These are phyloP conservation scores for Podiceps cristatus DNA, from an alignment of 2,113 vertebrate genomes.

Conservation along the genomic window DNA sequence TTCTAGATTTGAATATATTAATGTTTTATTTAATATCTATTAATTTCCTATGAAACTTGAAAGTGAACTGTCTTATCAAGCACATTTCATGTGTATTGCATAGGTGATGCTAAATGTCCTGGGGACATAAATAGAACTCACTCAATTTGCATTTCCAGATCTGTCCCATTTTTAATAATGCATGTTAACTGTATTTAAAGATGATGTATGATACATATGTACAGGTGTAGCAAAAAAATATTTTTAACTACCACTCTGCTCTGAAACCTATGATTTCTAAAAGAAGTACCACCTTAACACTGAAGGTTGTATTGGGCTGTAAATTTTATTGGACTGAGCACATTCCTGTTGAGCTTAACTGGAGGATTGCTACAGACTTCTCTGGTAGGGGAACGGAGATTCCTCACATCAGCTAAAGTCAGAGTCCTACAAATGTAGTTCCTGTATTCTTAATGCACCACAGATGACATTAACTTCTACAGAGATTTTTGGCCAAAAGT, in stretches of 20 bases:
- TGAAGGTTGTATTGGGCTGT: not conserved
- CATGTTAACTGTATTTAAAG: not conserved
- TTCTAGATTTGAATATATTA: not conserved
- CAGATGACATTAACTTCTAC: not conserved
- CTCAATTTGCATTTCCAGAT: not conserved
- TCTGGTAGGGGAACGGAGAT: not conserved
- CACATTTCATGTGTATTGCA: not conserved
- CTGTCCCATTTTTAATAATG: not conserved
- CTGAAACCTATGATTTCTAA: not conserved
- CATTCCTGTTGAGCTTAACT: not conserved
- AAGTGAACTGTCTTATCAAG: not conserved
- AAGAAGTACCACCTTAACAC: fast-evolving
- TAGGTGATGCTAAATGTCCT: not conserved
- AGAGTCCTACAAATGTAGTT: not conserved
- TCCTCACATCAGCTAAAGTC: not conserved
- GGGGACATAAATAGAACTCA: not conserved
- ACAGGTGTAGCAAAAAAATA: not conserved
- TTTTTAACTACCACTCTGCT: not conserved
- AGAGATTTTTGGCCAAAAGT: not conserved
- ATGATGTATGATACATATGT: not conserved
- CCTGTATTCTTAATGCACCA: not conserved
- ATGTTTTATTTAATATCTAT: conserved; percentile 18
- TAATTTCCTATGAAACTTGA: conserved; percentile 15
- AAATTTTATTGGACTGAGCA: not conserved
- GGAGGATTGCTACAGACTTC: not conserved